Percentiles rank a stretch among this genome's conserved stretches.
Conservation (phyloP, 2,113 vertebrate genomes). For the Bubo scandiacus region DNA sequence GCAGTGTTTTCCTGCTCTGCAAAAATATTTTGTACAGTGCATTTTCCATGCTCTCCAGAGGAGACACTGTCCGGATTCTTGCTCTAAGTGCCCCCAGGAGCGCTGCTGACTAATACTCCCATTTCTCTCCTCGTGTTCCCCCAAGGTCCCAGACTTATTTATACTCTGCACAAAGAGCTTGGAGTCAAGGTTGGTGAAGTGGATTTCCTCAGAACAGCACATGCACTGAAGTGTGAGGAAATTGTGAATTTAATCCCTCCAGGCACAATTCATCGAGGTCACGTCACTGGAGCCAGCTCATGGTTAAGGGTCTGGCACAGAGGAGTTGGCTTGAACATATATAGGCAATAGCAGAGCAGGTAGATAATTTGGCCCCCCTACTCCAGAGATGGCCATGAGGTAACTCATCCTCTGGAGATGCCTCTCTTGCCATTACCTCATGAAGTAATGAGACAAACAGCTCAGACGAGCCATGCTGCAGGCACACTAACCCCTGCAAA, state of each 20-base stretch:
- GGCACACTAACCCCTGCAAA: not conserved
- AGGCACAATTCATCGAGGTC: not conserved
- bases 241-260: not conserved
- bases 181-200: not conserved
- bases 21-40: constrained; percentile 40
- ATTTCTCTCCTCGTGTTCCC: not conserved
- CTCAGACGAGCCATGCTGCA: not conserved
- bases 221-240: not conserved
- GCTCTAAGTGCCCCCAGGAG: not conserved
- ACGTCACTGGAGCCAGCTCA: not conserved
- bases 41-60: not conserved
- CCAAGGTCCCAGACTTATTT: not conserved
- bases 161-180: not conserved
- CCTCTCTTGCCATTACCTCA: not conserved
- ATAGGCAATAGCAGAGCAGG: not conserved
- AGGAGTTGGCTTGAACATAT: not conserved
- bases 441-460: not conserved
- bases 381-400: not conserved
- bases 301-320: not conserved
- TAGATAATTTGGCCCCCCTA: accelerated
- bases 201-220: not conserved
- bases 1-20: constrained; percentile 41
- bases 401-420: not conserved
- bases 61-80: not conserved
- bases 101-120: constrained; percentile 29